Percentiles rank a stretch among this genome's conserved stretches.
Conservation (phyloP, 2,888 invertebrate species). For the Cataglyphis livida region DNA sequence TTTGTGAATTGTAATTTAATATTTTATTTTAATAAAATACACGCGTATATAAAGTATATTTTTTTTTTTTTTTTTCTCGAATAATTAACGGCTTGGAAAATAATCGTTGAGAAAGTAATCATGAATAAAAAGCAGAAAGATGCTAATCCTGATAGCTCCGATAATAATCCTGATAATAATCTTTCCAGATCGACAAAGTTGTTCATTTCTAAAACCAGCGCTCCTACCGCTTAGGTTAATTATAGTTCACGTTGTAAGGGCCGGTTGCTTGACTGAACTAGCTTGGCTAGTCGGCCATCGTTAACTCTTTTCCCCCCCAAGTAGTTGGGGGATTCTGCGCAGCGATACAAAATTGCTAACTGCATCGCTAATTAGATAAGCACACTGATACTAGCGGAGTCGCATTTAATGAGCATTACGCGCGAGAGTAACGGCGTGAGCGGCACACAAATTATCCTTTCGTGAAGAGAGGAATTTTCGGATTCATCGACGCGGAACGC, state of each 20-base stretch:
- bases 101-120: neutral
- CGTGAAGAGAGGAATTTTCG: conserved; percentile 36
- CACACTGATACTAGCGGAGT: neutral
- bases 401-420: conserved; percentile 24
- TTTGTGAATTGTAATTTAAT: neutral
- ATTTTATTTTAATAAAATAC: neutral
- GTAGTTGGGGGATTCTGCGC: neutral
- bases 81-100: neutral
- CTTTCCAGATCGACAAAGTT: neutral
- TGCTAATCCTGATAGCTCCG: neutral
- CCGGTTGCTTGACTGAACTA: neutral
- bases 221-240: conserved; percentile 10
- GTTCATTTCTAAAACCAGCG: neutral
- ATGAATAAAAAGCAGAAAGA: neutral
- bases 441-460: conserved; percentile 21
- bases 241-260: conserved; percentile 7
- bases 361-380: conserved; percentile 42
- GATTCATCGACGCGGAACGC: conserved; percentile 24
- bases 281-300: conserved; percentile 6
- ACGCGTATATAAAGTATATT: neutral
- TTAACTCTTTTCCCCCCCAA: conserved; percentile 39
- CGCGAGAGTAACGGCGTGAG: conserved; percentile 31
- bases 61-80: neutral
- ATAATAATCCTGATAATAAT: neutral
- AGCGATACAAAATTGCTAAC: conserved; percentile 23